A percentile compares a stretch with the other conserved stretches of the same genome.
Evolutionary conservation across 2,888 invertebrate genomes (phyloP).

Genomic region (Protonemura montana): DNA sequence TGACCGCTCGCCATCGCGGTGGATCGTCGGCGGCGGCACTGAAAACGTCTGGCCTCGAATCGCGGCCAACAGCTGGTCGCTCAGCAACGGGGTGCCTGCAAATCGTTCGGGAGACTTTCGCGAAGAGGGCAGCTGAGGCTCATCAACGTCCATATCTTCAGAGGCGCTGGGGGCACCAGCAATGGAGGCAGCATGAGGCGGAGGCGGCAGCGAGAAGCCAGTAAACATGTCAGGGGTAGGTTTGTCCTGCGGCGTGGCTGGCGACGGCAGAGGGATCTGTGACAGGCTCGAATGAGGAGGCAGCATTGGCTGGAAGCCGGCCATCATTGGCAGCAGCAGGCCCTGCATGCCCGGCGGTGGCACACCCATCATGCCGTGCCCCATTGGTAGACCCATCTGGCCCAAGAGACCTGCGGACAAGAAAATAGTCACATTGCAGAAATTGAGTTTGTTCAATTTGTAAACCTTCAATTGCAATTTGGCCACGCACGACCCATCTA

Average conservation of each 20-base stretch:
- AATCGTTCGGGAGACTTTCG: slow-evolving; percentile 2
- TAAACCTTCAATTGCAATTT: no score
- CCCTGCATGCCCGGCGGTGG: slow-evolving; percentile 66
- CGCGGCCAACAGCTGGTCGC: slow-evolving; percentile 65
- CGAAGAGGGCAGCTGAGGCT: slow-evolving; percentile 34
- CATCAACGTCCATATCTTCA: slow-evolving; percentile 46
- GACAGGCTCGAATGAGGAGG: slow-evolving; percentile 52
- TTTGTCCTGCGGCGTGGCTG: slow-evolving; percentile 59
- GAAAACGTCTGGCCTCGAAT: slow-evolving; percentile 58
- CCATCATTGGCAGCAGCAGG: slow-evolving; percentile 57
- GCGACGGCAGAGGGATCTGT: slow-evolving; percentile 59
- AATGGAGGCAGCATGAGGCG: not conserved
- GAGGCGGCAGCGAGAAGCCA: slow-evolving; percentile 49
- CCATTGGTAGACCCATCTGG: slow-evolving; percentile 62
- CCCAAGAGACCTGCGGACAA: slow-evolving; percentile 57
- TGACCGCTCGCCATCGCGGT: slow-evolving; percentile 51
- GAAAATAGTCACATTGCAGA: not conserved
- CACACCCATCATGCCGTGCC: slow-evolving; percentile 63
- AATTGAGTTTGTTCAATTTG: no score
- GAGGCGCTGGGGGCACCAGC: slow-evolving; percentile 42
- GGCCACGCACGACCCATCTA: no score
- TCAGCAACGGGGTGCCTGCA: slow-evolving; percentile 48
- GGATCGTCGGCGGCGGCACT: slow-evolving; percentile 44
- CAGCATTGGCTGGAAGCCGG: slow-evolving; percentile 56
- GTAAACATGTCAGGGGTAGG: slow-evolving; percentile 48